Evolutionary conservation across 2,797 vertebrate genomes (phyloP).

Genomic region (Chaunax sp.): DNA sequence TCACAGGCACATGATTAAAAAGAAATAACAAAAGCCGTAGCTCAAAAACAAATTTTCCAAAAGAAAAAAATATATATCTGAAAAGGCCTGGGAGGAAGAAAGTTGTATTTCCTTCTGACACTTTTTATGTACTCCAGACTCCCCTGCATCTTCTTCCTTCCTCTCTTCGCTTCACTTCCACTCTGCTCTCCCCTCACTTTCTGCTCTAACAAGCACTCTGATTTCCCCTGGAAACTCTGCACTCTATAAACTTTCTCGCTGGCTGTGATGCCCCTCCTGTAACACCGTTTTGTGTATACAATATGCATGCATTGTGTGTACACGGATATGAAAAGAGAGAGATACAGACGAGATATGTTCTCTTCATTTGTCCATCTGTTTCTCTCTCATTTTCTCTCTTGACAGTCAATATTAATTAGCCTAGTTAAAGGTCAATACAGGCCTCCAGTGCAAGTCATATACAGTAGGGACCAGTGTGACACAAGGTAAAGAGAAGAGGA

Average conservation of each 20-base stretch:
- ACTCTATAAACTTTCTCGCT: conserved; percentile 70
- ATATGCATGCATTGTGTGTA: neutral
- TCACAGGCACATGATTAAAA: conserved; percentile 5
- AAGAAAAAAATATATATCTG: conserved; percentile 10
- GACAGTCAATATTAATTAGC: conserved; percentile 85
- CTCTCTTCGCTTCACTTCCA: conserved; percentile 68
- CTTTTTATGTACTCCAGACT: conserved; percentile 70
- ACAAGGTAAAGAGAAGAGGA: conserved; percentile 25
- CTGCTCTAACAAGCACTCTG: conserved; percentile 79
- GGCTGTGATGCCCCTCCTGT: conserved; percentile 52
- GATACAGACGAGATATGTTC: conserved; percentile 9
- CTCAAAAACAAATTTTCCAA: conserved; percentile 33
- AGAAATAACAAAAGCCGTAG: conserved; percentile 20
- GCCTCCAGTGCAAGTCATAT: conserved; percentile 62
- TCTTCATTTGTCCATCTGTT: conserved; percentile 43
- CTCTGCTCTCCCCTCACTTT: conserved; percentile 68
- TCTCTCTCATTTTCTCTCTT: conserved; percentile 45
- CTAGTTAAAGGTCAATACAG: conserved; percentile 76
- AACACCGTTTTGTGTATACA: conserved; percentile 10
- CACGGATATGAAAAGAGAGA: neutral
- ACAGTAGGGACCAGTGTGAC: conserved; percentile 56
- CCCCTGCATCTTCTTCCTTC: conserved; percentile 67
- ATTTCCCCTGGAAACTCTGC: conserved; percentile 81
- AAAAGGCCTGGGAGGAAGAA: conserved; percentile 43
- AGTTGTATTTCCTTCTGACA: conserved; percentile 66